Evolutionary conservation across 2,888 invertebrate genomes (phyloP), one percentile per base, ranked within the genome.

Genomic region (Trissolcus brochymenae): DNA sequence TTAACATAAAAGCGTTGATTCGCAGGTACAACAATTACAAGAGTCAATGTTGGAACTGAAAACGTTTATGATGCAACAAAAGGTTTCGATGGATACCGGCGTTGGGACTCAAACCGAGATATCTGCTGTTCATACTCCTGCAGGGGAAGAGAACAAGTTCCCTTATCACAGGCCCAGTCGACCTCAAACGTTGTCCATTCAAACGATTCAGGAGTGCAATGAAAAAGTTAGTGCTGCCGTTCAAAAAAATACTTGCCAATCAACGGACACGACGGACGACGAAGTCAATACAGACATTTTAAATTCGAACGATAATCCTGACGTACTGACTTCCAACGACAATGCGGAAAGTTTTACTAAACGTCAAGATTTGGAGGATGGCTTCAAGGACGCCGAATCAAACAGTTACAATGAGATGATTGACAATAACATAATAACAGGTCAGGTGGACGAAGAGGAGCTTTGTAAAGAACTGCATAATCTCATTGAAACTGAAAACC

Each of bases 41-140:
- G 92, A 92, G 71, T 94, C 94, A 19, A 94, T 96, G 94, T 93
- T 93, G 79, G 94, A 95, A 84, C 93, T 95, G 79, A 90, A 95
- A 78, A 92, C 93, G 72, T 94, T 93, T 53, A 85, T 87, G 84
- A 87, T 86, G 29, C 80, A 84, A 4, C 85, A 82, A 70, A 60
- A 80, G 1, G 60, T 62, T 3, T 76, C 81, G 17, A 80, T 86
- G 1, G 91, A 91, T 74, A 89, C 90, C 73, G 92, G 91, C 13
- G 91, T 91, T 80, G 91, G 92, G 68, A 95, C 95, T 6, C 95
- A 96, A 90, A 95, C 95, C 0, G 95, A 95, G 90, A 93, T 95
- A 81, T 91, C 93, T 11, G 95, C 95, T 0, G 94, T 95, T 7
- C 92, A 93, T 82, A 95, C 95, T 4, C 95, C 95, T 0, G 87